Conservation (phyloP, 2,888 invertebrate species). For the Dynastes tityus region DNA sequence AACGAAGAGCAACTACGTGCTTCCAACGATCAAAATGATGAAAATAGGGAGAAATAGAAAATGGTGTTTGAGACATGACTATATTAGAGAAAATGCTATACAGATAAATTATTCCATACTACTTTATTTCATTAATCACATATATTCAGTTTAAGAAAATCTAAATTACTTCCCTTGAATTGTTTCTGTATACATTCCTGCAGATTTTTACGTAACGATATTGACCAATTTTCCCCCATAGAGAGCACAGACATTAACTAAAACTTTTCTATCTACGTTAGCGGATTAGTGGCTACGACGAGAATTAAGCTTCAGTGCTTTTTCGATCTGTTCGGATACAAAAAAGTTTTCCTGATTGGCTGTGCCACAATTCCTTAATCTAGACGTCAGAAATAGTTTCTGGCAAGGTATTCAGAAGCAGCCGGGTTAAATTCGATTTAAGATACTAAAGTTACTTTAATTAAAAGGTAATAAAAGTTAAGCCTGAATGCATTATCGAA, state of each 20-base stretch:
- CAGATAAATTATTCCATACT: too few relatives aligned
- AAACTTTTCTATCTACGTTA: conserved; percentile 41
- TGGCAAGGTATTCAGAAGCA: conserved; percentile 12
- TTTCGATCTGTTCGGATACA: conserved; percentile 23
- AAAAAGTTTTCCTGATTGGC: conserved; percentile 25
- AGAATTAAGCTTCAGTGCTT: conserved; percentile 25
- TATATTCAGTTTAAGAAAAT: neutral
- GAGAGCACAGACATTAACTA: conserved; percentile 11
- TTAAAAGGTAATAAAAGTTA: neutral
- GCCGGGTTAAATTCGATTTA: neutral
- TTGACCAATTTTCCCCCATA: conserved; percentile 28
- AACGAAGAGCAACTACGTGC: too few relatives aligned
- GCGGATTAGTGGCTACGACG: conserved; percentile 25
- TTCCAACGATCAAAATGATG: too few relatives aligned
- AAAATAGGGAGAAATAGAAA: too few relatives aligned
- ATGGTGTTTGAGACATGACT: too few relatives aligned
- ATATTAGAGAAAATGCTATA: too few relatives aligned
- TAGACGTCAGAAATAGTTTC: conserved; percentile 10
- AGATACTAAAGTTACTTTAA: neutral
- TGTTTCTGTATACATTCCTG: neutral
- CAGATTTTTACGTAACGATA: neutral
- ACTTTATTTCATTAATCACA: too few relatives aligned
- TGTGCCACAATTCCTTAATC: conserved; percentile 7
- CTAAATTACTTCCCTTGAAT: conserved; percentile 1
- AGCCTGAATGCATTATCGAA: too few relatives aligned